A percentile compares a stretch with the other conserved stretches of the same genome.
Evolutionary conservation across 2,797 vertebrate species (phyloP).

Genomic region (Salarias fasciatus): DNA sequence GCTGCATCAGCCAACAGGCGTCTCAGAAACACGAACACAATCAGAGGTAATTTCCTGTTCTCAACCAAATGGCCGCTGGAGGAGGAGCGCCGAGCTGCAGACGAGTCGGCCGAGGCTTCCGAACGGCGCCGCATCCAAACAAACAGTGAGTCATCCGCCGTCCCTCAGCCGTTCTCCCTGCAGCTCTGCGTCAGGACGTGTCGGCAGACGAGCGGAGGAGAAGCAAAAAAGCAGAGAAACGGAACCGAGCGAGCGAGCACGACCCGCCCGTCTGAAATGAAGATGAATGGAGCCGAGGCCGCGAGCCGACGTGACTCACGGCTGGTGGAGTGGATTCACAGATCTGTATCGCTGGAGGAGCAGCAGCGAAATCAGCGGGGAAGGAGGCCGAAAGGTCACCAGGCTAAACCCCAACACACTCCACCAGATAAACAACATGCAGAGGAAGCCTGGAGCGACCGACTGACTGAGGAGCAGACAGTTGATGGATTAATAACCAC

Average conservation of each 20-base stretch:
- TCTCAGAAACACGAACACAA: no score
- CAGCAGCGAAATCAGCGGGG: slow-evolving; percentile 9
- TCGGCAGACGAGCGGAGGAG: slow-evolving; percentile 1
- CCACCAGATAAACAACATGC: no score
- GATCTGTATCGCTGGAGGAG: slow-evolving; percentile 22
- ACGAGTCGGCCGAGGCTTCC: no score
- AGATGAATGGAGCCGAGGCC: slow-evolving; percentile 33
- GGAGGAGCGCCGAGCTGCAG: no score
- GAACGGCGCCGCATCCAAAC: slow-evolving; percentile 7
- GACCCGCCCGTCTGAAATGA: slow-evolving; percentile 38
- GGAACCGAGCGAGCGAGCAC: slow-evolving; percentile 6
- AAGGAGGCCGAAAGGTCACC: slow-evolving; percentile 18
- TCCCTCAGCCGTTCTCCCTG: slow-evolving; percentile 6
- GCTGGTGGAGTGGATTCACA: background rate
- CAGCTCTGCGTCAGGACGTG: background rate
- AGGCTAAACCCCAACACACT: slow-evolving; percentile 20
- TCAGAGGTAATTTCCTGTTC: no score
- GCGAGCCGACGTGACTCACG: slow-evolving; percentile 61
- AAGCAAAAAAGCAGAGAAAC: background rate
- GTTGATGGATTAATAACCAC: slow-evolving; percentile 42
- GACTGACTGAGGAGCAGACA: no score
- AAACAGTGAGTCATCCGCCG: slow-evolving; percentile 17
- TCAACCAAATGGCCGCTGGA: no score
- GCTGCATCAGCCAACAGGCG: no score
- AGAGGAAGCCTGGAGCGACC: no score